These are phyloP conservation scores for Diabrotica undecimpunctata DNA, from an alignment of 1,140 invertebrate genomes.

Conservation along the genomic window DNA sequence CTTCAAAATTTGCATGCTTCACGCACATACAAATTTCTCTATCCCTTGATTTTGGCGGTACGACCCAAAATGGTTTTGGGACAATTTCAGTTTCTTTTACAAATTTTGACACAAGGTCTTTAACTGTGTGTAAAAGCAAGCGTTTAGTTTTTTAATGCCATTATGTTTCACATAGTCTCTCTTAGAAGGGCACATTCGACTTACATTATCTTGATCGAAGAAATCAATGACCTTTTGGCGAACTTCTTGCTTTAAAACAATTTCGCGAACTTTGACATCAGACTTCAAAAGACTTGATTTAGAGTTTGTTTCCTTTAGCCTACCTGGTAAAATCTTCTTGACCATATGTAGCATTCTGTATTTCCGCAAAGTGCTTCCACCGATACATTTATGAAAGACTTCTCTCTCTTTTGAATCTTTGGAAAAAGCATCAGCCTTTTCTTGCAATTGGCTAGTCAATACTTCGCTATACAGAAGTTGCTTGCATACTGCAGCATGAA, in stretches of 20 bases:
- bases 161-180: slow-evolving; percentile 22
- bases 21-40: slow-evolving; percentile 33
- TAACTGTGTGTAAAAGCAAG: slow-evolving; percentile 15
- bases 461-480: slow-evolving; percentile 13
- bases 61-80: slow-evolving; percentile 14
- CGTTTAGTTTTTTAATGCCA: too few relatives aligned
- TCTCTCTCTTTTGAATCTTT: slow-evolving; percentile 21
- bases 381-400: slow-evolving; percentile 13
- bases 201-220: slow-evolving; percentile 10
- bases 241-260: slow-evolving; percentile 30
- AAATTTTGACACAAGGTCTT: neutral
- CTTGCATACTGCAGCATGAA: slow-evolving; percentile 23
- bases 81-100: too few relatives aligned
- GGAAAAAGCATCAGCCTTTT: slow-evolving; percentile 1
- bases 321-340: slow-evolving; percentile 7
- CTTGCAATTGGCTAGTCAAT: slow-evolving; percentile 9
- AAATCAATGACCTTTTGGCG: slow-evolving; percentile 30
- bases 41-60: slow-evolving; percentile 21
- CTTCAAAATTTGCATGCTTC: slow-evolving; percentile 30
- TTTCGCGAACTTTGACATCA: slow-evolving; percentile 29
- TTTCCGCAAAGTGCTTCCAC: slow-evolving; percentile 17
- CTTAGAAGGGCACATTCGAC: slow-evolving; percentile 33
- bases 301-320: slow-evolving; percentile 26
- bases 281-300: slow-evolving; percentile 19
- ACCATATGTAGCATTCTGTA: slow-evolving; percentile 5